Evolutionary conservation across 2,797 vertebrate species (phyloP).

Genomic region (Hippocampus kuda): DNA sequence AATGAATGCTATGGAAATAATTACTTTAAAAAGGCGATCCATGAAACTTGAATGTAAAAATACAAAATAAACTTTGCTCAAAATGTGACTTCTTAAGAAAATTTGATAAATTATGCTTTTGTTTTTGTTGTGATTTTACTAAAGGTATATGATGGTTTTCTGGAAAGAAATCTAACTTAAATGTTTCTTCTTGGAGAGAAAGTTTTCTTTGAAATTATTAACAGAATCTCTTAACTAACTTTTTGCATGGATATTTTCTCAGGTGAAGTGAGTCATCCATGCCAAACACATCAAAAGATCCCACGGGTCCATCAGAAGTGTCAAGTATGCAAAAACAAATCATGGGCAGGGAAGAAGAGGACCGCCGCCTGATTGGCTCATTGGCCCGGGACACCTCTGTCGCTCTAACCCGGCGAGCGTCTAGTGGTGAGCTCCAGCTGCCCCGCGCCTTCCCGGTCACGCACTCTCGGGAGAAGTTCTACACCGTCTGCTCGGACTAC

Average conservation of each 20-base stretch:
- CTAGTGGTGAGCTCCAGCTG: conserved; percentile 78
- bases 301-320: conserved; percentile 65
- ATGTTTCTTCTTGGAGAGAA: no score
- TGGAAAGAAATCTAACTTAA: no score
- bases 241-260: background rate
- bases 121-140: no score
- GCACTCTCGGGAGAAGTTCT: conserved; percentile 94
- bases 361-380: conserved; percentile 55
- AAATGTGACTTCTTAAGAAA: no score
- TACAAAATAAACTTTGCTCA: no score
- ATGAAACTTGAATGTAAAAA: no score
- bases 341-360: conserved; percentile 47
- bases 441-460: conserved; percentile 93
- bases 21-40: no score
- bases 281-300: conserved; percentile 83
- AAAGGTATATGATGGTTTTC: no score
- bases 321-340: conserved; percentile 57
- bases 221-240: background rate
- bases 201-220: no score
- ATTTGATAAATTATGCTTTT: no score
- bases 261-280: conserved; percentile 67
- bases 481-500: conserved; percentile 96
- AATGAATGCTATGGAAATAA: no score
- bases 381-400: conserved; percentile 63
- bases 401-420: conserved; percentile 63